Base-by-base conservation (phyloP, 2,797 vertebrate genomes). In the Peromyscus eremicus region DNA sequence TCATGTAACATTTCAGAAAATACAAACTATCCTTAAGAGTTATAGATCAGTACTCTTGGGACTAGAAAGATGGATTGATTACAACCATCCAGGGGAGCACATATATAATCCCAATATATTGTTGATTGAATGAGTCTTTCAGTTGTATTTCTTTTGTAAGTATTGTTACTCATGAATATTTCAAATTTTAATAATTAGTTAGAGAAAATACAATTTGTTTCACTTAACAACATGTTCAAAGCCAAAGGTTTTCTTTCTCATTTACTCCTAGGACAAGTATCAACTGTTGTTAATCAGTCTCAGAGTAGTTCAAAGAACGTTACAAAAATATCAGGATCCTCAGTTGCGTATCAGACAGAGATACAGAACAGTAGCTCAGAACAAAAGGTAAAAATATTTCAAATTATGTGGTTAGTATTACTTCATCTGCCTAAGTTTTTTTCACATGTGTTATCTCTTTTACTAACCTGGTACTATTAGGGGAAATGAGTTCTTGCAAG, bases 331-430 rank as follows among this genome's bases (percentile, higher is more conserved):
- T 34, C 81, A 60, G 21, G 4, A 57, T 25, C 64, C 71, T 64
- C 96, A 73, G 10, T 23, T 60, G 4, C 55, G 73, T n/a, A 9
- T 76, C 94, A 81, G 0, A 5, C 40, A 79, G 64, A 88, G 9
- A 1, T 52, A 37, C 84, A 55, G 9, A 49, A 94, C 52, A 87
- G 40, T 77, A 16, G 2, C 68, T 75, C 10, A 73, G 89, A 97
- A 91, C 71, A 85, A 95, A 97, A 97, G 97, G 97, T 98, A 97
- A 92, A 73, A 90, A 64, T 37, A 4, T 80, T 80, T 89, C 75
- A 73, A 90, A 8, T 89, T 91, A 75, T 81, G 1, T 52, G 40
- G 29, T 90, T 19, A 66, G 83, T 90, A 86, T 46, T 86, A 43
- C 37, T 83, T 83, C 83, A 55, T 57, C n/a, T 81, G 4, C 14